Conservation (phyloP, 2,888 invertebrate species). For the Harpagoxenus sublaevis region DNA sequence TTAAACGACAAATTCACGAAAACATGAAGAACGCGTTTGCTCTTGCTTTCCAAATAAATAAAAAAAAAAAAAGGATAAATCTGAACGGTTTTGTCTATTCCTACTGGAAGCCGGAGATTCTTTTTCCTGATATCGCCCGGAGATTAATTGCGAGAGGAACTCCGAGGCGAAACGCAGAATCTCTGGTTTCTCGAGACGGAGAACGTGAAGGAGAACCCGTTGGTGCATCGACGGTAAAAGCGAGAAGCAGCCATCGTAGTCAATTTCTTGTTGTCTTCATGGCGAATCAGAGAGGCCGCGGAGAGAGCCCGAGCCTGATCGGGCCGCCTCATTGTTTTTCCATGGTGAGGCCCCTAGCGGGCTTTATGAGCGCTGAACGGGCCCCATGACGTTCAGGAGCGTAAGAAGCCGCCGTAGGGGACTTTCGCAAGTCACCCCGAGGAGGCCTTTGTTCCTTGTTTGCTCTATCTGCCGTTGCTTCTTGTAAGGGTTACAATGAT, state of each 20-base stretch:
- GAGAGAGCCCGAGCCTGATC: slow-evolving; percentile 75
- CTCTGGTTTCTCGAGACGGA: slow-evolving; percentile 30
- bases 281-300: slow-evolving; percentile 80
- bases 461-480: slow-evolving; percentile 76
- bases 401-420: slow-evolving; percentile 71
- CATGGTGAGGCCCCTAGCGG: slow-evolving; percentile 71
- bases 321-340: slow-evolving; percentile 80
- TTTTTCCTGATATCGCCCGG: background rate
- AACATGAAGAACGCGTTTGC: background rate
- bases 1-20: background rate
- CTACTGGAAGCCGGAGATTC: background rate
- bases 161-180: slow-evolving; percentile 4
- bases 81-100: background rate
- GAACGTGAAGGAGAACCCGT: slow-evolving; percentile 37
- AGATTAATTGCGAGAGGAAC: slow-evolving; percentile 11
- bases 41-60: background rate
- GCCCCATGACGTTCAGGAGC: slow-evolving; percentile 72
- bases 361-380: slow-evolving; percentile 71
- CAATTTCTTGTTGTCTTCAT: slow-evolving; percentile 79
- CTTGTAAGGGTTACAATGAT: slow-evolving; percentile 54
- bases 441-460: slow-evolving; percentile 80
- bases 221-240: slow-evolving; percentile 51
- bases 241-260: slow-evolving; percentile 74
- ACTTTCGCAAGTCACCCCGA: slow-evolving; percentile 82
- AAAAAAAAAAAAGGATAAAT: background rate